Conservation (phyloP, 2,888 invertebrate species). For the Synergus umbraculus region DNA sequence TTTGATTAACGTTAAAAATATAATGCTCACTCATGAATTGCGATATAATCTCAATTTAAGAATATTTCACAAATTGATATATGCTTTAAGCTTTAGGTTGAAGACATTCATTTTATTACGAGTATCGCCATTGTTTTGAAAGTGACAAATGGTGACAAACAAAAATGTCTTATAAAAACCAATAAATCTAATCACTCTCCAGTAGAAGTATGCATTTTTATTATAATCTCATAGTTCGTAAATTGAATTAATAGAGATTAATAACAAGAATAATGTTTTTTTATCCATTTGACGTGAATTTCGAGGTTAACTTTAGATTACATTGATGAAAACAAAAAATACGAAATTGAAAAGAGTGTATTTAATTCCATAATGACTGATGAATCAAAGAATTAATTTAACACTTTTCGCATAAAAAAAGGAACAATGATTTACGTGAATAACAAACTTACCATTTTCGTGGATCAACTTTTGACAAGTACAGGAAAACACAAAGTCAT, state of each 20-base stretch:
- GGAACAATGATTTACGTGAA: background rate
- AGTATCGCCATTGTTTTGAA: background rate
- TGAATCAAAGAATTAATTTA: background rate
- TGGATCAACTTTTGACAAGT: constrained; percentile 26
- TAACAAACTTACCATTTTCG: constrained; percentile 25
- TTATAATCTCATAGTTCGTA: background rate
- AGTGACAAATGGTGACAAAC: constrained; percentile 25
- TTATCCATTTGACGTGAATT: background rate
- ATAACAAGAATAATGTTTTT: background rate
- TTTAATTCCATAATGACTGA: background rate
- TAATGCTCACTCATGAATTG: background rate
- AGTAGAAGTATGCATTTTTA: background rate
- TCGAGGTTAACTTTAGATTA: background rate
- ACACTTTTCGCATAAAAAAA: background rate
- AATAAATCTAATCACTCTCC: background rate
- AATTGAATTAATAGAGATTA: background rate
- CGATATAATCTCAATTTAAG: no score
- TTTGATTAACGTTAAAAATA: background rate
- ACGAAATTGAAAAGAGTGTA: background rate
- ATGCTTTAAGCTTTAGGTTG: no score
- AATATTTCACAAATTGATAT: no score
- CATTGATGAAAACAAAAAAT: background rate
- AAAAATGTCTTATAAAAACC: background rate
- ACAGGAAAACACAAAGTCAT: constrained; percentile 36
- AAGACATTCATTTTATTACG: background rate